These are phyloP conservation scores for Melanaphis sacchari DNA, from an alignment of 1,140 invertebrate species.

Conservation along the genomic window DNA sequence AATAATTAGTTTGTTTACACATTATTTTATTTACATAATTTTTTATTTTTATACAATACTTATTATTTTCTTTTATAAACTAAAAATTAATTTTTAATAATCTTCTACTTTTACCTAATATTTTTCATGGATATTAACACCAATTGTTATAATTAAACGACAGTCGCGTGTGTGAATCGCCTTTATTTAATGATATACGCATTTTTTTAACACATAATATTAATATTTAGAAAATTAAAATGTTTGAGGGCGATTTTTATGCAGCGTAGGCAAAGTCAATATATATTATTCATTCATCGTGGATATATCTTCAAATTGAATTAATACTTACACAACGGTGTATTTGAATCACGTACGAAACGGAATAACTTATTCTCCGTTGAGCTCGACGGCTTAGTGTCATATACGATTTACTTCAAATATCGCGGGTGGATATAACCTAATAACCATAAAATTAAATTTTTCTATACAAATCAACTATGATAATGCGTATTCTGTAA, in stretches of 20 bases:
- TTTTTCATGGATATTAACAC: not conserved
- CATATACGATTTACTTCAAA: not conserved
- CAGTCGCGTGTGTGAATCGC: not conserved
- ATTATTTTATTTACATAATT: not conserved
- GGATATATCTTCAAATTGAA: not conserved
- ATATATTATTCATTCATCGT: not conserved
- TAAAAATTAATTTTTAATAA: no score
- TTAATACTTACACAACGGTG: not conserved
- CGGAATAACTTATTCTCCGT: not conserved
- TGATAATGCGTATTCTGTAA: not conserved
- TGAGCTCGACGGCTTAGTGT: not conserved
- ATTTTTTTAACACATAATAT: not conserved
- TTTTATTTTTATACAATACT: not conserved
- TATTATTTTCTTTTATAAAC: not conserved
- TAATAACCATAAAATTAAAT: not conserved
- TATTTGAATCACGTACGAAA: constrained; percentile 16
- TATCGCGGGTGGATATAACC: not conserved
- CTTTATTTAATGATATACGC: not conserved
- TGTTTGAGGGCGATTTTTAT: not conserved
- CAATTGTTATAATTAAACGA: not conserved
- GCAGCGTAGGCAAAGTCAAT: not conserved
- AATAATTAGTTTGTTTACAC: not conserved
- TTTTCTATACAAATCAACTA: not conserved
- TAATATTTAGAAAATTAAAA: not conserved
- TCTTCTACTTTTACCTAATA: no score